Evolutionary conservation across 2,113 vertebrate species (phyloP).

Genomic region (Pelecanus crispus): DNA sequence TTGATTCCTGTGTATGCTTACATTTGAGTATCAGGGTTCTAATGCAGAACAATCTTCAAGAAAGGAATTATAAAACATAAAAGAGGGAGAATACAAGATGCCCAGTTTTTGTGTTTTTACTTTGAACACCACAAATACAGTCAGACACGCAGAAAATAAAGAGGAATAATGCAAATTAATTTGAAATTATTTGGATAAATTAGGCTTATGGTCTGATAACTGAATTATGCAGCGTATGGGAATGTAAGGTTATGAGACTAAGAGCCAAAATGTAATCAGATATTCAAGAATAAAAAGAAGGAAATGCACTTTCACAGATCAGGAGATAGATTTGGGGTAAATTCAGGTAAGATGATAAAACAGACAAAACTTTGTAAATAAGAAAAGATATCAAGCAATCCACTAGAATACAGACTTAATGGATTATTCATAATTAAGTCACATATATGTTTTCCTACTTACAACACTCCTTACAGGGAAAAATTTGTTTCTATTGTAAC

Average conservation of each 20-base stretch:
- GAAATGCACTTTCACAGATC: background rate
- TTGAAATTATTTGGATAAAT: conserved; percentile 24
- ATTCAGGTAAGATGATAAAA: background rate
- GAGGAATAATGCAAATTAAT: conserved; percentile 4
- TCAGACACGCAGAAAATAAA: background rate
- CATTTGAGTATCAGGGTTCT: background rate
- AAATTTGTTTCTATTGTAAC: background rate
- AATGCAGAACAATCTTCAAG: background rate
- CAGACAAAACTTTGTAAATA: background rate
- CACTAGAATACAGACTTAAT: background rate
- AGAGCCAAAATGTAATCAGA: background rate
- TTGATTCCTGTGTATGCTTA: background rate
- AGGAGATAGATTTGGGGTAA: background rate
- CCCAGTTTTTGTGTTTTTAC: background rate
- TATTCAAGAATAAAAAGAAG: background rate
- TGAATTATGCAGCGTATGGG: background rate
- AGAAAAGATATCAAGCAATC: background rate
- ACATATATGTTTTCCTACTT: background rate
- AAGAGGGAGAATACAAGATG: background rate
- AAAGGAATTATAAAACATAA: background rate
- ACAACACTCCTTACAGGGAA: background rate
- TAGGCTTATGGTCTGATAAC: background rate
- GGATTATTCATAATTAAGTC: background rate
- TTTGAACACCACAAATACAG: background rate
- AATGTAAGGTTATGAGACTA: background rate